Evolutionary conservation across 2,797 vertebrate species (phyloP), one percentile per base, ranked within the genome.

Genomic region (Peromyscus attwateri): DNA sequence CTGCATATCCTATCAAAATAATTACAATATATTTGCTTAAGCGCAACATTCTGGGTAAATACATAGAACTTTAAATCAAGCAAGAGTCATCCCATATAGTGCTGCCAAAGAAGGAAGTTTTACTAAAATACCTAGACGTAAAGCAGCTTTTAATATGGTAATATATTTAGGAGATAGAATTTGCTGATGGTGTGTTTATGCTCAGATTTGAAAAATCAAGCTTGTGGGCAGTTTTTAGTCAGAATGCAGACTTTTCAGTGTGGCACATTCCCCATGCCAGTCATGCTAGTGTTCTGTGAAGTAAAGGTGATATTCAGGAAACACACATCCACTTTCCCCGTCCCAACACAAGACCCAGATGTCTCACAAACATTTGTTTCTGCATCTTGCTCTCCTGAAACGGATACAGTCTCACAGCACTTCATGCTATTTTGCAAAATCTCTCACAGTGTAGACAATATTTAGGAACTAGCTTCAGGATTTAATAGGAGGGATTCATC

Each of bases 1-100:
- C 77, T 92, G 96, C 64, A 83, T 57, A 76, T 64, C 93, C 85
- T 94, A 95, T 95, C 94, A 96, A 55, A 93, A 95, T 94, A 95
- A 95, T 96, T 91, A 52, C 46, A 94, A 90, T 62, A 71, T n/a
- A 85, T 89, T 96, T 91, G 62, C n/a, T 80, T 89, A 97, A 93
- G 25, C 77, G 43, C 27, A 90, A 80, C 81, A 95, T 92, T 85
- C 93, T 71, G 57, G 62, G 76, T 12, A 27, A 87, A 93, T 52
- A 76, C 11, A 14, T 79, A 91, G 92, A 91, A 34, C 49, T 93
- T 92, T 80, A 95, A 93, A 71, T 87, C 46, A 96, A 91, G 68
- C n/a, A 79, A 88, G 55, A 94, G 62, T 73, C 46, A 55, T 88
- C 37, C 10, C 46, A 82, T 92, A 92, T 0, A 12, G 10, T 71